Evolutionary conservation across 2,113 vertebrate genomes (phyloP), one percentile per base, ranked within the genome.

Genomic region (Nestor notabilis): DNA sequence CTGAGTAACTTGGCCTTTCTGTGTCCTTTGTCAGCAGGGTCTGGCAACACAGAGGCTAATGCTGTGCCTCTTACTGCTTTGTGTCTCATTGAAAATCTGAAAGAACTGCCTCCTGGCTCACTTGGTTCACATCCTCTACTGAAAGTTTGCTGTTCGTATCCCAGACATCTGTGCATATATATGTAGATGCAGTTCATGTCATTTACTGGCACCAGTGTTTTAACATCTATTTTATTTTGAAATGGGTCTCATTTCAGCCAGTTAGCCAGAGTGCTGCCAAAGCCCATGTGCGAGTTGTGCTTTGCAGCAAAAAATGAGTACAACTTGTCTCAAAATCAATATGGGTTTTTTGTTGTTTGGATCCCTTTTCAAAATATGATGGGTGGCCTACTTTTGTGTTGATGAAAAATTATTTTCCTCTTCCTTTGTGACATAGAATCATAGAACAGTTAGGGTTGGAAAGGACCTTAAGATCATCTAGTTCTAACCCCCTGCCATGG

Each of bases 321-420:
- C 83, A 96, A 88, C 90, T 84, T 97, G 74, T 94, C 84, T 90
- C 79, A 85, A 96, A 97, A 95, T 86, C 71, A 53, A 55, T 91
- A 96, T 94, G 17, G 12, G 43, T 20, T 29, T 83, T 95, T 96
- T 89, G 87, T 91, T 88, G 14, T 83, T 58, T 94, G 58, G 37
- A 71, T 91, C 82, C 29, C 64, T 90, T 74, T 95, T 91, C 60
- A 84, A 84, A 96, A 87, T 95, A 71, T 94, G 97, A 98, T 78
- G 85, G 87, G 77, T 97, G 97, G 94, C 97, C 97, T 98, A 98
- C 64, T 98, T 98, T 75, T 94, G 27, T 49, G 66, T 49, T 39
- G 83, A 95, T 98, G 97, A 98, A 98, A 97, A 98, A 98, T 97
- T 93, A 86, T 91, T 96, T 98, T 97, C 79, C 90, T 85, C 35